Conservation (phyloP, 1,140 invertebrate genomes). For the Drosophila nebulosa region DNA sequence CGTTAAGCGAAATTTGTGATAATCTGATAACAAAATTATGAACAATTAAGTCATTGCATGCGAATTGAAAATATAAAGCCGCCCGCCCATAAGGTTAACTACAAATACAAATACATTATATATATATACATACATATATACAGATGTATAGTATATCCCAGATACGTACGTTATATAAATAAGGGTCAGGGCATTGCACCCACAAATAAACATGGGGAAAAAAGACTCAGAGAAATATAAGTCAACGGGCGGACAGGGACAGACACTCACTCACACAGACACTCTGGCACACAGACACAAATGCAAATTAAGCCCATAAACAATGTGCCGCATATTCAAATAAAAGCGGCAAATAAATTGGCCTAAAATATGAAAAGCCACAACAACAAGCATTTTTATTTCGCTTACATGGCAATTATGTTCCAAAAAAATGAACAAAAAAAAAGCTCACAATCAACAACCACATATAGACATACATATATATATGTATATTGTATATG, state of each 20-base stretch:
- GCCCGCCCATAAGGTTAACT: not conserved
- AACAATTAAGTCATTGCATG: constrained; percentile 79
- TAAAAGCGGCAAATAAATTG: constrained; percentile 40
- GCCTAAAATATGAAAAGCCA: constrained; percentile 40
- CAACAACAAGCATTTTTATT: constrained; percentile 45
- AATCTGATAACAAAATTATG: constrained; percentile 79
- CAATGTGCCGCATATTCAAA: constrained; percentile 47
- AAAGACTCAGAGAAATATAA: not conserved
- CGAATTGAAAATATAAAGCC: constrained; percentile 73
- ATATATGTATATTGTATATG: not conserved
- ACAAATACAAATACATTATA: constrained; percentile 14
- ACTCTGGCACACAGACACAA: constrained; percentile 9
- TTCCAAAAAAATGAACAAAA: constrained; percentile 27
- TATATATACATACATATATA: not conserved
- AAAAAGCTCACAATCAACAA: constrained; percentile 11
- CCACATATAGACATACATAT: not conserved
- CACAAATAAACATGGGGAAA: constrained; percentile 5
- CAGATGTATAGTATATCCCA: not conserved
- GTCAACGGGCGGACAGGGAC: not conserved
- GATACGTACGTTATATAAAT: not conserved
- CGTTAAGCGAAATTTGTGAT: constrained; percentile 78
- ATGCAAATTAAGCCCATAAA: constrained; percentile 58
- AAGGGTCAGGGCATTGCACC: constrained; percentile 32
- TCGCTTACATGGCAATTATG: constrained; percentile 54
- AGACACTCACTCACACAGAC: too few species aligned